Evolutionary conservation across 2,797 vertebrate genomes (phyloP).

Genomic region (Cossypha heuglini): DNA sequence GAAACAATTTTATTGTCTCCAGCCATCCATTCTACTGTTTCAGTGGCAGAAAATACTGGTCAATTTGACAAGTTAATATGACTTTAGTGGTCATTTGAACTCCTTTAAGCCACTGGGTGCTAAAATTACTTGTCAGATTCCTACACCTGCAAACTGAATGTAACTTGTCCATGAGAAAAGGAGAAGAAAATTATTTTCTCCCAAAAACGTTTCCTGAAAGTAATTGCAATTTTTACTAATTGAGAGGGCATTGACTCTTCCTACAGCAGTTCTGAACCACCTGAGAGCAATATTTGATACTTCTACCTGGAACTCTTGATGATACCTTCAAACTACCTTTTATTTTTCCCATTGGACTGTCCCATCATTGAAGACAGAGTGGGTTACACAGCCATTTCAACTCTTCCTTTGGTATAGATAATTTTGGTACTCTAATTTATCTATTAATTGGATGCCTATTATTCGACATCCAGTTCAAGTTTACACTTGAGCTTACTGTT

Average conservation of each 20-base stretch:
- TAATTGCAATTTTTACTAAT: slow-evolving; percentile 62
- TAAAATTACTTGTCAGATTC: slow-evolving; percentile 78
- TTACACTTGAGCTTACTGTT: not conserved
- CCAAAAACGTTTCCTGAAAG: slow-evolving; percentile 52
- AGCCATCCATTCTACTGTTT: slow-evolving; percentile 76
- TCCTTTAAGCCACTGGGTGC: slow-evolving; percentile 74
- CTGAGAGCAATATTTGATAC: not conserved
- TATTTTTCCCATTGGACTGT: not conserved
- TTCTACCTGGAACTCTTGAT: not conserved
- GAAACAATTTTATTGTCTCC: slow-evolving; percentile 86
- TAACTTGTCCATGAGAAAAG: slow-evolving; percentile 6
- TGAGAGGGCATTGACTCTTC: slow-evolving; percentile 25
- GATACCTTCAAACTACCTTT: not conserved
- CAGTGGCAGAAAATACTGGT: slow-evolving; percentile 80
- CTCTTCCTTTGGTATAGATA: not conserved
- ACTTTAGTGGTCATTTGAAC: slow-evolving; percentile 82
- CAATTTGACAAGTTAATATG: slow-evolving; percentile 84
- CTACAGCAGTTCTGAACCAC: not conserved
- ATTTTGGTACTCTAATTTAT: not conserved
- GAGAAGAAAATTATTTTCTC: slow-evolving; percentile 7
- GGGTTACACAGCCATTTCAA: not conserved
- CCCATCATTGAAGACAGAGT: not conserved
- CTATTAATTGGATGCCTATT: not conserved
- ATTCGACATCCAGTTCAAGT: not conserved
- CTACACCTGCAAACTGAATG: slow-evolving; percentile 69